Percentiles rank a stretch among this genome's conserved stretches.
phyloP scores from a whole-genome alignment of 23 tunicate species.

The Phallusia fumigata region DNA sequence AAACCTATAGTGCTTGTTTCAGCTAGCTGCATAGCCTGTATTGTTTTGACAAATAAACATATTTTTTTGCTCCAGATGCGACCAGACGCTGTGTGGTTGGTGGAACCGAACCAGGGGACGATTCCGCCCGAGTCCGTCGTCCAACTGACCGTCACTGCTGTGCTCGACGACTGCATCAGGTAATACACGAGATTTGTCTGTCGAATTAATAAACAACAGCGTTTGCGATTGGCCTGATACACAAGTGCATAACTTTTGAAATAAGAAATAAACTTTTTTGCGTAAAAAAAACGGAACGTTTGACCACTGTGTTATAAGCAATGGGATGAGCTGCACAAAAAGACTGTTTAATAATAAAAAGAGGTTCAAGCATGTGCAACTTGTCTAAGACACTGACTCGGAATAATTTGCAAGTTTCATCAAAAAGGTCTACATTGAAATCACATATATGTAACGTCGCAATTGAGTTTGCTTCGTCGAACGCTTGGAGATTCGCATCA shows the following conservation, averaged over 20 bases:
- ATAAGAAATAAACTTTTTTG: neutral
- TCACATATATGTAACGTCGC: no score
- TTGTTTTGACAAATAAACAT: no score
- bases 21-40: no score
- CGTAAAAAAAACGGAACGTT: neutral
- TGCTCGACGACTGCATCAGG: conserved; percentile 81
- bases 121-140: conserved; percentile 59
- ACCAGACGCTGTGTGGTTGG: conserved; percentile 70
- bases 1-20: no score
- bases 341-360: no score
- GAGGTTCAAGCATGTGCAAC: no score
- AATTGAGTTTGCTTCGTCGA: no score
- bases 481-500: no score
- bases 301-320: neutral
- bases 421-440: no score
- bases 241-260: neutral
- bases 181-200: conserved; percentile 16
- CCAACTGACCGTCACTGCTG: conserved; percentile 59
- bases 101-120: conserved; percentile 70
- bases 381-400: no score
- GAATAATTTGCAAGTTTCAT: no score
- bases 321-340: neutral
- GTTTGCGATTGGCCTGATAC: neutral
- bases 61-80: conserved; percentile 68
- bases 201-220: neutral